These are phyloP conservation scores for Zaprionus nigranus DNA, from an alignment of 1,140 invertebrate genomes.

Conservation along the genomic window DNA sequence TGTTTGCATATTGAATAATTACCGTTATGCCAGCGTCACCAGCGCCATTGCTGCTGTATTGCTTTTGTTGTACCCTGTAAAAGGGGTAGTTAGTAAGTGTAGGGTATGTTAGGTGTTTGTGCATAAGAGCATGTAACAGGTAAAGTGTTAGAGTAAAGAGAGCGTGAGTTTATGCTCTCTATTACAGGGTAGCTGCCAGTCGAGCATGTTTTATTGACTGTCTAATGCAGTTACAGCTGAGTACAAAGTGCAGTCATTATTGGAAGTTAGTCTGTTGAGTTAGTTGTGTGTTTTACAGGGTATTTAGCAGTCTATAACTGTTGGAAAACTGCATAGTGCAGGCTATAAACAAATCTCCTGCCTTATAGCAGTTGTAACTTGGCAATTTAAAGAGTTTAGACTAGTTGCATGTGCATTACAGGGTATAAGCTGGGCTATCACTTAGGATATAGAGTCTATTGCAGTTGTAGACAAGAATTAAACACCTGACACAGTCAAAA, in stretches of 20 bases:
- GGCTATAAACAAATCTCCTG: neutral
- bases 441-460: too few relatives aligned
- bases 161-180: neutral
- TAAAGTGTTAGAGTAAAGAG: neutral
- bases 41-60: slow-evolving; percentile 26
- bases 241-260: accelerated
- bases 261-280: accelerated
- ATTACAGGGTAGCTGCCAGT: neutral
- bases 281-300: neutral
- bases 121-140: neutral
- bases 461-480: neutral
- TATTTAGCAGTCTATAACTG: neutral
- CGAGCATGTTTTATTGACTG: accelerated
- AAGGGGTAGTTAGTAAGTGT: neutral
- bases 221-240: neutral
- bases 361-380: neutral
- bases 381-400: neutral
- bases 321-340: neutral
- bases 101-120: neutral
- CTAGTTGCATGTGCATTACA: neutral
- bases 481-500: neutral
- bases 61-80: slow-evolving; percentile 31
- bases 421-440: neutral
- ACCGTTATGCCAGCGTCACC: slow-evolving; percentile 59
- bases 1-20: slow-evolving; percentile 82